Conservation (phyloP, 1,140 invertebrate species). For the Scaptomyza montana region DNA sequence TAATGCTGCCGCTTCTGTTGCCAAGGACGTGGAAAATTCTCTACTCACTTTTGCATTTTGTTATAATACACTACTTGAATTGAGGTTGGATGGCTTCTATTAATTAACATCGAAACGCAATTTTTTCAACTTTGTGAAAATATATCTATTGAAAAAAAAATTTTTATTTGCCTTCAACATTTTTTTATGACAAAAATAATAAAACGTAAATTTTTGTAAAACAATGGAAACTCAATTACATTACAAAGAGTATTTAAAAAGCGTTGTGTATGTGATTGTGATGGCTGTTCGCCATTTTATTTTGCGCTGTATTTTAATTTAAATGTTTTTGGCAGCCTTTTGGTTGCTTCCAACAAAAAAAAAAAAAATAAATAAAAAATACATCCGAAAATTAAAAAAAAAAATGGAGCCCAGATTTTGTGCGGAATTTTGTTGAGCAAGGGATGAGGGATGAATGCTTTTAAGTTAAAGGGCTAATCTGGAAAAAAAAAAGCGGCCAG, state of each 20-base stretch:
- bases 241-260: slow-evolving; percentile 14
- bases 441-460: slow-evolving; percentile 1
- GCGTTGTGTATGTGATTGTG: neutral
- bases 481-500: slow-evolving; percentile 28
- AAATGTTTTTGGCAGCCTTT: slow-evolving; percentile 79
- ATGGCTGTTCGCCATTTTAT: slow-evolving; percentile 25
- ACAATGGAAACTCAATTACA: neutral
- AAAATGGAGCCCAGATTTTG: slow-evolving; percentile 71
- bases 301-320: slow-evolving; percentile 71
- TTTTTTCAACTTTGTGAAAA: neutral
- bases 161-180: neutral
- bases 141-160: neutral
- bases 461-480: slow-evolving; percentile 53
- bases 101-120: neutral
- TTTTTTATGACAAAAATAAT: neutral
- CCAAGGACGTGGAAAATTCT: slow-evolving; percentile 43
- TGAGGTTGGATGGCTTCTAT: neutral
- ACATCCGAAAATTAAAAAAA: slow-evolving; percentile 1
- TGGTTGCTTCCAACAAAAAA: slow-evolving; percentile 37
- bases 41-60: slow-evolving; percentile 20
- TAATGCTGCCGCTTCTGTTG: slow-evolving; percentile 54
- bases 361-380: neutral
- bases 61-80: slow-evolving; percentile 12
- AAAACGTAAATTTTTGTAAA: neutral
- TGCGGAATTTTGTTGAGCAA: slow-evolving; percentile 17